phyloP scores from a whole-genome alignment of 2,797 vertebrate genomes.

The Tympanoctomys barrerae region DNA sequence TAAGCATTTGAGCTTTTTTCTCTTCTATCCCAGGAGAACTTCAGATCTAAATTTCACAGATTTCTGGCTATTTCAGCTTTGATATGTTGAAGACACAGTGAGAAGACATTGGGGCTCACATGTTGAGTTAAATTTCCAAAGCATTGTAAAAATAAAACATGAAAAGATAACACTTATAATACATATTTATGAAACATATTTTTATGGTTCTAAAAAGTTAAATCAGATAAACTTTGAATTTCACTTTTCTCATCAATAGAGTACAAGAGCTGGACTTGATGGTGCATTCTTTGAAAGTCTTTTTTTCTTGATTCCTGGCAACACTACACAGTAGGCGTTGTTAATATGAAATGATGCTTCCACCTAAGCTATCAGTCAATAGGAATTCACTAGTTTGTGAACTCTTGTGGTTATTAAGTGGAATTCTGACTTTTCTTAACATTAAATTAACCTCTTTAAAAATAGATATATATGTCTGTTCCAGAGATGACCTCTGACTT shows the following conservation, averaged over 20 bases:
- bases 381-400: slow-evolving; percentile 59
- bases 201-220: slow-evolving; percentile 50
- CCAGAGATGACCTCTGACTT: slow-evolving; percentile 72
- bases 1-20: slow-evolving; percentile 33
- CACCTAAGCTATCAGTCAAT: slow-evolving; percentile 48
- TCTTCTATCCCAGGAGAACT: neutral
- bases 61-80: slow-evolving; percentile 18
- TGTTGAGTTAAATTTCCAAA: slow-evolving; percentile 67
- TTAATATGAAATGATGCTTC: slow-evolving; percentile 36
- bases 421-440: slow-evolving; percentile 70
- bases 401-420: slow-evolving; percentile 60
- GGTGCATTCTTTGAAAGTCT: slow-evolving; percentile 19
- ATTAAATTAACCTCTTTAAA: slow-evolving; percentile 63
- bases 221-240: slow-evolving; percentile 40
- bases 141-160: slow-evolving; percentile 52
- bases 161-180: slow-evolving; percentile 63
- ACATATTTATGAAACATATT: slow-evolving; percentile 52
- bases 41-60: slow-evolving; percentile 51
- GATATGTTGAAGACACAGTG: slow-evolving; percentile 40
- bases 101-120: slow-evolving; percentile 17
- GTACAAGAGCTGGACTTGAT: neutral
- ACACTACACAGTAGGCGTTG: neutral
- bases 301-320: slow-evolving; percentile 38
- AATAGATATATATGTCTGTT: slow-evolving; percentile 61
- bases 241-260: slow-evolving; percentile 60